phyloP scores from a whole-genome alignment of 2,888 invertebrate genomes.

The Sarcophaga rosellei region DNA sequence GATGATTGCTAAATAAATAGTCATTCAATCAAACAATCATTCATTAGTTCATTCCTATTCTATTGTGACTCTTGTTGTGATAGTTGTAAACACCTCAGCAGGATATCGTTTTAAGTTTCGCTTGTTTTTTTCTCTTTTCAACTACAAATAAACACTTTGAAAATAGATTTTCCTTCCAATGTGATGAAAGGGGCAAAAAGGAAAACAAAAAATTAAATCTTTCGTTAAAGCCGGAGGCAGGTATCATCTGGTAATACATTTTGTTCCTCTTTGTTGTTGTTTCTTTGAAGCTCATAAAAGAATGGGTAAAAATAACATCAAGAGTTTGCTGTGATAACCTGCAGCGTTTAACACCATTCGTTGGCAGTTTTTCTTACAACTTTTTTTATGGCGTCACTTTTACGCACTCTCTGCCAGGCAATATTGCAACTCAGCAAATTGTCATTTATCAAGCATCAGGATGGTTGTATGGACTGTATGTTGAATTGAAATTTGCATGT shows the following conservation, averaged over 20 bases:
- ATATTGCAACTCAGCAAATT: slow-evolving; percentile 62
- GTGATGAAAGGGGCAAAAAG: too few species aligned
- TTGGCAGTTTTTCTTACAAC: slow-evolving; percentile 6
- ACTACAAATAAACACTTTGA: slow-evolving; percentile 3
- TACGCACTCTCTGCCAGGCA: slow-evolving; percentile 20
- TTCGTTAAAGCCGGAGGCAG: too few species aligned
- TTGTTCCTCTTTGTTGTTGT: neutral
- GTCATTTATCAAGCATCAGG: slow-evolving; percentile 59
- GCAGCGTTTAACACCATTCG: slow-evolving; percentile 60
- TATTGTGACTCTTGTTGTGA: neutral
- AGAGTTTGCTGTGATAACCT: slow-evolving; percentile 59
- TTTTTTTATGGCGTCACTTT: slow-evolving; percentile 34
- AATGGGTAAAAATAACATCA: neutral
- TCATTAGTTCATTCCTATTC: neutral
- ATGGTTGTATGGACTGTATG: neutral
- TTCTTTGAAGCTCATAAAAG: neutral
- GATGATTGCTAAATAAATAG: slow-evolving; percentile 22
- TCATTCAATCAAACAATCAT: neutral
- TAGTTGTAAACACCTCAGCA: slow-evolving; percentile 32
- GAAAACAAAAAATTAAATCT: too few species aligned
- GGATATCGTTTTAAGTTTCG: slow-evolving; percentile 31
- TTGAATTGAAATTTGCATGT: too few species aligned
- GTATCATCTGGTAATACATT: too few species aligned
- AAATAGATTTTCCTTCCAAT: too few species aligned
- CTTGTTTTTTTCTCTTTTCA: neutral